A percentile compares a stretch with the other conserved stretches of the same genome.
phyloP scores from a whole-genome alignment of 1,140 invertebrate genomes.

The Centruroides vittatus region DNA sequence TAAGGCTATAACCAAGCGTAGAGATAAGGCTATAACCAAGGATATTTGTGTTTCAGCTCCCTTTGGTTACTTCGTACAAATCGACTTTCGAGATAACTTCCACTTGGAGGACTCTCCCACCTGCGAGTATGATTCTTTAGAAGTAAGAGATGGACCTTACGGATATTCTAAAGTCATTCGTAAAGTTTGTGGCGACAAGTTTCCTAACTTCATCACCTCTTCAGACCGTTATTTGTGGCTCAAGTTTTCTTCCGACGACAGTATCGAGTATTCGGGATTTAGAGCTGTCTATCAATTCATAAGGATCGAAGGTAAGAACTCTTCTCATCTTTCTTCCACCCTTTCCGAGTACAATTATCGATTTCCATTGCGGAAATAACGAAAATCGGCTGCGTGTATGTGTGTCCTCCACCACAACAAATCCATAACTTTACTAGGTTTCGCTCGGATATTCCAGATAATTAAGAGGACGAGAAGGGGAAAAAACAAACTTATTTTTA shows the following conservation, averaged over 20 bases:
- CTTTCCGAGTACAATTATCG: too few relatives aligned
- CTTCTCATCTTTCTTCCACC: not conserved
- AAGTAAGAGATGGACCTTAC: constrained; percentile 62
- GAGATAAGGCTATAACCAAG: too few relatives aligned
- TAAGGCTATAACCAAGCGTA: too few relatives aligned
- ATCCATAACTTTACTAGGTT: too few relatives aligned
- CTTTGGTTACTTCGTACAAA: constrained; percentile 48
- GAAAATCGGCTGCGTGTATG: too few relatives aligned
- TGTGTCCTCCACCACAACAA: too few relatives aligned
- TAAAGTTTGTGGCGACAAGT: constrained; percentile 57
- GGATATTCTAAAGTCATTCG: constrained; percentile 55
- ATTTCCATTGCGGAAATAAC: too few relatives aligned
- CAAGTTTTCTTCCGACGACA: constrained; percentile 66
- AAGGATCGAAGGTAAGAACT: constrained; percentile 26
- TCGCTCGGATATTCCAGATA: too few relatives aligned
- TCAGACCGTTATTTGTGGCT: constrained; percentile 65
- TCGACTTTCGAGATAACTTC: constrained; percentile 72
- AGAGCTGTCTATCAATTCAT: constrained; percentile 55
- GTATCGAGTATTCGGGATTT: constrained; percentile 68
- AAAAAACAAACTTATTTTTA: too few relatives aligned
- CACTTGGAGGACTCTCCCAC: constrained; percentile 52
- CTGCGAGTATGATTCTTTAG: constrained; percentile 68
- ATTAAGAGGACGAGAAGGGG: too few relatives aligned
- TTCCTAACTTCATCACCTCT: constrained; percentile 60
- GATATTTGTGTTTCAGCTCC: constrained; percentile 40